Evolutionary conservation across 23 tunicate species (phyloP), one percentile per base, ranked within the genome.

Genomic region (Trididemnum nubilum): DNA sequence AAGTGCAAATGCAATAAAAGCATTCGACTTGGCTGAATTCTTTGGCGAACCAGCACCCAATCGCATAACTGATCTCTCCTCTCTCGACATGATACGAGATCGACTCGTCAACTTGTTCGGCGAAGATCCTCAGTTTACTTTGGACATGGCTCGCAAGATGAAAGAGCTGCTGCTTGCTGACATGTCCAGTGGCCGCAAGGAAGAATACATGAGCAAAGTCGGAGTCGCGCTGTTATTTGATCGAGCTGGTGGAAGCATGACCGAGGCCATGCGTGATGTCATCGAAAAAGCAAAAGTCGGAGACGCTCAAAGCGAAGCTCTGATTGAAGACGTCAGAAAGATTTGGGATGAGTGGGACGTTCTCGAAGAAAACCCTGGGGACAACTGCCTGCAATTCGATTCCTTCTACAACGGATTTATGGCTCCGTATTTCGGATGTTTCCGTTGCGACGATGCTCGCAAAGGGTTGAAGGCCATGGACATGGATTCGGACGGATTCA

Each of bases 271-370:
- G 82, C 22, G 69, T 2, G 82, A 77, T 30, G 37, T 33, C 37
- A 77, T 77, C 35, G 67, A 57, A 29, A 54, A 51, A 77, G 67
- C 67, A 29, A 54, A 57, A 7, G 39, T 77, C 1, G 29, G 30
- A 2, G 67, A 77, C 54, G 38, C 69, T 4, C 67, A 77, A 1
- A 2, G 24, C 36, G 27, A 77, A 31, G 67, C n/a, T 2, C 29
- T 77, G 35, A 21, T 77, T 21, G 24, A 51, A 12, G 69, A 77
- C 23, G 82, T 77, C 19, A 22, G 82, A 33, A 36, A 35, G 54
- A 77, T 77, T 5, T 77, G 82, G 82, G 82, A 77, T 27, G 82
- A 77, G 29, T 77, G 82, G 82, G 82, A 77, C 31, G 69, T 77
- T 15, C 7, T 33, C 1, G 82, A 77, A 51, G 82, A 54, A 29